Evolutionary conservation across 2,797 vertebrate species (phyloP), one percentile per base, ranked within the genome.

Genomic region (Aulostomus chinensis): DNA sequence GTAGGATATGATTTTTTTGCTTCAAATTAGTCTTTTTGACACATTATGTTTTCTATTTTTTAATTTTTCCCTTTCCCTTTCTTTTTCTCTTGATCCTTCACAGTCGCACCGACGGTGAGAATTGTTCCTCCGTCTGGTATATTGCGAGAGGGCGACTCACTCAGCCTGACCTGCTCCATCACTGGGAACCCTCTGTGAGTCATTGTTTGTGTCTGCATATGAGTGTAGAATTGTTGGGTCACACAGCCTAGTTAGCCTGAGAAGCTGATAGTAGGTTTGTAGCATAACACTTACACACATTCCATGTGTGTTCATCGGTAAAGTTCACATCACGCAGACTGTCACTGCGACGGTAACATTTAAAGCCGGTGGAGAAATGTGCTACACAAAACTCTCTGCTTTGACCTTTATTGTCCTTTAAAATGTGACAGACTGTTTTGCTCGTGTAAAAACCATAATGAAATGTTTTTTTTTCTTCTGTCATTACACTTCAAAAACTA

Each of bases 151-250:
- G 94, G 95, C 15, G 95, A 97, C 81, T 93, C 92, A 0, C 86
- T 96, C 60, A 90, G 84, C 66, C 88, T 96, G 56, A 93, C 91
- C 24, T 96, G 95, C 74, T 88, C 91, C 0, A 82, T 96, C 65
- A 86, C 86, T 0, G 95, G 93, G 39, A 97, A 97, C 83, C 94
- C 95, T 52, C 89, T 89, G 94, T 97, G 84, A 94, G 93, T 89
- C 14, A 63, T 1, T 40, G 15, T 51, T 4, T 33, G 22, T 67
- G 35, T 45, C 22, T 36, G 7, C 39, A 7, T 52, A 14, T 55
- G 12, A 42, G 14, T 24, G 34, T n/a, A n/a, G n/a, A n/a, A n/a
- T n/a, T n/a, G n/a, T n/a, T n/a, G n/a, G n/a, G n/a, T n/a, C n/a
- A n/a, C n/a, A n/a, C n/a, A n/a, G n/a, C n/a, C n/a, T n/a, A n/a